phyloP scores from a whole-genome alignment of 2,888 invertebrate species.

The Esperia sulphurella region DNA sequence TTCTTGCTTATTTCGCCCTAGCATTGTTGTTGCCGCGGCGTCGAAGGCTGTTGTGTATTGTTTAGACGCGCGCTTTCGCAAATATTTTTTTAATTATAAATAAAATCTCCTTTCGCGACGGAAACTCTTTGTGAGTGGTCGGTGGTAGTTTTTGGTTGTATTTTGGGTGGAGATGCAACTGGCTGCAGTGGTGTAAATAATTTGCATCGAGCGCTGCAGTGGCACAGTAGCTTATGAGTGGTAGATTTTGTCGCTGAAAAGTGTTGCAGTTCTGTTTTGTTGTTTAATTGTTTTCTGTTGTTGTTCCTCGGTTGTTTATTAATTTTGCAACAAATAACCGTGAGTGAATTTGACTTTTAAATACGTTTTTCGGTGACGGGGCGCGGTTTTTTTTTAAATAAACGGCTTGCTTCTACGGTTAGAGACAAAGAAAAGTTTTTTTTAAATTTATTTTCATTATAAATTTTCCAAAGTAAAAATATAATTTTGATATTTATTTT shows the following conservation, averaged over 20 bases:
- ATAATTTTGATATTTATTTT: neutral
- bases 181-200: constrained; percentile 68
- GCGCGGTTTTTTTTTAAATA: constrained; percentile 24
- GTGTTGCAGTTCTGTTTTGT: constrained; percentile 51
- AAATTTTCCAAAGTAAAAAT: too few relatives aligned
- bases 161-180: constrained; percentile 49
- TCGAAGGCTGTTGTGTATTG: constrained; percentile 75
- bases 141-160: constrained; percentile 16
- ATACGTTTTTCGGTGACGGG: constrained; percentile 23
- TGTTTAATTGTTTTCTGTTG: constrained; percentile 38
- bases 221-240: constrained; percentile 65
- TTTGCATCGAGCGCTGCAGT: constrained; percentile 69
- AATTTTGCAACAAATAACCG: constrained; percentile 28
- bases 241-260: constrained; percentile 64
- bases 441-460: neutral
- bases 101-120: constrained; percentile 22
- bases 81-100: constrained; percentile 47
- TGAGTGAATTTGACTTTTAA: constrained; percentile 42
- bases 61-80: constrained; percentile 66
- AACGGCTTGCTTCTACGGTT: neutral
- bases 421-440: neutral
- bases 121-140: constrained; percentile 13
- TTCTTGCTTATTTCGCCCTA: constrained; percentile 80
- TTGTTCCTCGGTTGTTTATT: constrained; percentile 37
- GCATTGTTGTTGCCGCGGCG: constrained; percentile 79